phyloP scores from a whole-genome alignment of 2,888 invertebrate species.

The Dicycla oo region DNA sequence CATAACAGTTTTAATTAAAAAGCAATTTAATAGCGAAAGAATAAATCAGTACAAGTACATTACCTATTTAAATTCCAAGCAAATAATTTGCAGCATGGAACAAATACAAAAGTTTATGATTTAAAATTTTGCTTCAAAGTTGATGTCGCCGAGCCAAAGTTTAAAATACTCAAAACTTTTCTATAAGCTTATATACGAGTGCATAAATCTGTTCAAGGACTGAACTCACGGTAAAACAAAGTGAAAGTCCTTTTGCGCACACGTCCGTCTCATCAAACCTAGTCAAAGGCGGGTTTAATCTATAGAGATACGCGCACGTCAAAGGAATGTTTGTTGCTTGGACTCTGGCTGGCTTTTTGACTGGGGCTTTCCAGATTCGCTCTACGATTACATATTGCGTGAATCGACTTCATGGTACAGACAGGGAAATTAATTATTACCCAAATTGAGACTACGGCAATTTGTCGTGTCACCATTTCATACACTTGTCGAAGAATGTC shows the following conservation, averaged over 20 bases:
- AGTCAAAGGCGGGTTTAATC: conserved; percentile 24
- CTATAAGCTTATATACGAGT: conserved; percentile 3
- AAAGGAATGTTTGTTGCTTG: not conserved
- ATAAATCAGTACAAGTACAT: not conserved
- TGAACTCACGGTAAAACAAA: conserved; percentile 3
- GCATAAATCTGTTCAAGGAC: not conserved
- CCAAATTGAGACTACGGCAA: not conserved
- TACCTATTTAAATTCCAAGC: not conserved
- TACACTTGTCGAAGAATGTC: too few species aligned
- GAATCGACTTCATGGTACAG: not conserved
- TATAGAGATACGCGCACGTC: not conserved
- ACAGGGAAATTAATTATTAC: not conserved
- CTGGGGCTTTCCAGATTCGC: not conserved
- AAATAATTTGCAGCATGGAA: not conserved
- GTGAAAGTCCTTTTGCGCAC: not conserved
- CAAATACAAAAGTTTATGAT: not conserved
- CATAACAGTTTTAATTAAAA: conserved; percentile 8
- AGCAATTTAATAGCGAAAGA: not conserved
- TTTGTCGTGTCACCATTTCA: too few species aligned
- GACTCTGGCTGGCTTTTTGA: not conserved
- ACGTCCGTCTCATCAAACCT: not conserved
- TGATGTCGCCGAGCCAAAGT: not conserved
- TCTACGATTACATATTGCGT: not conserved
- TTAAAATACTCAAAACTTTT: conserved; percentile 21
- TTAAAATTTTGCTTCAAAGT: conserved; percentile 10